Evolutionary conservation across 2,113 vertebrate genomes (phyloP), one percentile per base, ranked within the genome.

Genomic region (Aegithalos caudatus): DNA sequence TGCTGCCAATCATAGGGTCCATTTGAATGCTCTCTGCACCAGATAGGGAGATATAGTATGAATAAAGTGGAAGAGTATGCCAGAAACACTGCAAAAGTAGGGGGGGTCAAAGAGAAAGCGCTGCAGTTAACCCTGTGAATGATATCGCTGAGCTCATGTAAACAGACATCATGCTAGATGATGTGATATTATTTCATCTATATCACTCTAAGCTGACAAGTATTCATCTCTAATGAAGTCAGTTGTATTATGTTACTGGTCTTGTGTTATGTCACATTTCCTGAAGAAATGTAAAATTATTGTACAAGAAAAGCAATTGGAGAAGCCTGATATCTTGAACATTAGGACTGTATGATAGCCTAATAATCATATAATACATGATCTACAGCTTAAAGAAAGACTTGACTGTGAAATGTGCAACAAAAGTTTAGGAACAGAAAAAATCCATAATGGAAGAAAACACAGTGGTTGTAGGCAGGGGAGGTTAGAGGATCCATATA

Each of bases 381-480:
- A 76, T 60, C 28, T 42, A 27, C 24, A 53, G 17, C n/a, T 77
- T 69, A 65, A 81, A 64, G 44, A 31, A 70, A 85, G 28, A 24
- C n/a, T 61, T 61, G 66, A 15, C 44, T 72, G 25, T 71, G 10
- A 47, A 74, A 38, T 24, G 4, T 50, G 35, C 67, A 65, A 8
- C 4, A 38, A 66, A 81, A 42, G 2, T 61, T 71, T 33, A 61
- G 61, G 15, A 51, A 61, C 24, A 50, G 27, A 47, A 70, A 60
- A 76, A 25, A 23, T 56, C 15, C 44, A 56, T 35, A 47, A 64
- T 51, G 11, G 47, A 73, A 83, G 45, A 40, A 24, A 61, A 22
- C 6, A 37, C 5, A 64, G 4, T 2, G 2, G 6, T 6, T 11
- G 3, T 14, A 6, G 37, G 22, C 0, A 0, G 37, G 18, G 21